phyloP scores from a whole-genome alignment of 2,797 vertebrate species.

The Fratercula arctica region DNA sequence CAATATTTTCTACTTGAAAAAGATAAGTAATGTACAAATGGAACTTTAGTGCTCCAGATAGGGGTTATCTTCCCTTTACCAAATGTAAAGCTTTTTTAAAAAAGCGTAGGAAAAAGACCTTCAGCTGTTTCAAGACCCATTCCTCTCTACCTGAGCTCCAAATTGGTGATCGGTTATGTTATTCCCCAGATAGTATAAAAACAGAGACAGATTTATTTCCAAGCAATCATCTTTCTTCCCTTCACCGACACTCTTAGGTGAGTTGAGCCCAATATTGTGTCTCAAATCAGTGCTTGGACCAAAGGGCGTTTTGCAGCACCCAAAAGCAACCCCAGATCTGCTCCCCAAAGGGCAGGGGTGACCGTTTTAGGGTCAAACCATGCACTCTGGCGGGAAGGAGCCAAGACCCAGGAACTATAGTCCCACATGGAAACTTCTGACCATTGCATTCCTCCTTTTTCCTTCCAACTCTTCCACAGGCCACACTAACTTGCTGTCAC shows the following conservation, averaged over 20 bases:
- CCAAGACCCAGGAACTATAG: neutral
- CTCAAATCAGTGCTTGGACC: neutral
- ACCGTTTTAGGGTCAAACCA: neutral
- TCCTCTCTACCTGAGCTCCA: neutral
- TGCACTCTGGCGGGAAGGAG: fast-evolving
- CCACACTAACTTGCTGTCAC: neutral
- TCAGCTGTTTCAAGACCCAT: neutral
- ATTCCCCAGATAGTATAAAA: neutral
- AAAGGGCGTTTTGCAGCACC: neutral
- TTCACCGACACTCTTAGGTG: fast-evolving
- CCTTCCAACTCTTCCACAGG: neutral
- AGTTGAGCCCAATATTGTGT: neutral
- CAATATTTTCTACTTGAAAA: neutral
- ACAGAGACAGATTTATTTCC: neutral
- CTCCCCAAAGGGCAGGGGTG: neutral
- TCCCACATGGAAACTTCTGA: neutral
- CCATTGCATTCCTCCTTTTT: fast-evolving
- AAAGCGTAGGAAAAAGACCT: neutral
- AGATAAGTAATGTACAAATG: neutral
- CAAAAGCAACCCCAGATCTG: neutral
- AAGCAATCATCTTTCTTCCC: neutral
- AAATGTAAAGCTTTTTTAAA: neutral
- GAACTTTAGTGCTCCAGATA: neutral
- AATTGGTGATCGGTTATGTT: neutral
- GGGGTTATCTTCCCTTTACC: neutral